Evolutionary conservation across 2,888 invertebrate species (phyloP).

Genomic region (Frankliniella fusca): DNA sequence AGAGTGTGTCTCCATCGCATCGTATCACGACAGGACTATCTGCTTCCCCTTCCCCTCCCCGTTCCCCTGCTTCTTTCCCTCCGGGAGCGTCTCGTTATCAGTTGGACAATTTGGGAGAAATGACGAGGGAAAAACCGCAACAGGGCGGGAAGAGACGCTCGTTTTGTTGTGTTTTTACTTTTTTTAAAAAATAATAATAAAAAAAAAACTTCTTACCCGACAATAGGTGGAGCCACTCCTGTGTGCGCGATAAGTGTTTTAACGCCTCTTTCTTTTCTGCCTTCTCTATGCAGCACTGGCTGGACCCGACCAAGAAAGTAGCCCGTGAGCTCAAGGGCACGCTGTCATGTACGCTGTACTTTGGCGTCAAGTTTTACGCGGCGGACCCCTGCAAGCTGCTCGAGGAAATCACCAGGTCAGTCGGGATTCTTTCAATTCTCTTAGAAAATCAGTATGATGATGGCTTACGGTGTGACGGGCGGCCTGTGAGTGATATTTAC

Average conservation of each 20-base stretch:
- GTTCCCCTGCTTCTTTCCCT: background rate
- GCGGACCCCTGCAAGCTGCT: slow-evolving; percentile 93
- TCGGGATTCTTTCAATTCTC: slow-evolving; percentile 7
- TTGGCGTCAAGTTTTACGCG: slow-evolving; percentile 96
- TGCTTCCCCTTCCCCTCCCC: background rate
- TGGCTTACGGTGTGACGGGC: too few relatives aligned
- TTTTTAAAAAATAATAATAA: too few relatives aligned
- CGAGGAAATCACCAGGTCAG: slow-evolving; percentile 91
- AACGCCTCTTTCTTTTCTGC: slow-evolving; percentile 19
- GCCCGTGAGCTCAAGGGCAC: slow-evolving; percentile 77
- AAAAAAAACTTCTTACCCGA: too few relatives aligned
- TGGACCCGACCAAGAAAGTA: slow-evolving; percentile 85
- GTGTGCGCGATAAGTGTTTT: too few relatives aligned
- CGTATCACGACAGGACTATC: background rate
- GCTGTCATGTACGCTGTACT: slow-evolving; percentile 76
- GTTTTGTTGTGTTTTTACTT: too few relatives aligned
- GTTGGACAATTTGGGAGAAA: slow-evolving; percentile 12
- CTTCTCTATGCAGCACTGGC: slow-evolving; percentile 72
- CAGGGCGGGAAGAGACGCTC: too few relatives aligned
- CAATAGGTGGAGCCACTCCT: too few relatives aligned
- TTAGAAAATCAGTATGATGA: too few relatives aligned
- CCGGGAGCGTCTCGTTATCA: background rate
- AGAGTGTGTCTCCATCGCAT: slow-evolving; percentile 19
- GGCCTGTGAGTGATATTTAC: too few relatives aligned
- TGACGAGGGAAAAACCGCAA: background rate